Evolutionary conservation across 1,140 invertebrate species (phyloP), one percentile per base, ranked within the genome.

Genomic region (Diachasmimorpha longicaudata): DNA sequence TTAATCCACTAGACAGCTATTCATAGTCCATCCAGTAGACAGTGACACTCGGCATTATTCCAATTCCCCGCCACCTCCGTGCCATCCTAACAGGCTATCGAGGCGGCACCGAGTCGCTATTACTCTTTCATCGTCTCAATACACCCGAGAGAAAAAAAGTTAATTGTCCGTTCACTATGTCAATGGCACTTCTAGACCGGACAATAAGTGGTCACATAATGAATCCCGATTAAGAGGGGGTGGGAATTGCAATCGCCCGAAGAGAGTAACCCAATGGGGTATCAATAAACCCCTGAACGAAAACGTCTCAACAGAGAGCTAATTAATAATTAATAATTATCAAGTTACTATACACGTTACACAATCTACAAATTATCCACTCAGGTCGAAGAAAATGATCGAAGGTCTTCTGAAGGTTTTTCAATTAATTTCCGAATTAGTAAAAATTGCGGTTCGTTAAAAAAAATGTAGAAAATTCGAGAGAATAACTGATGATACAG

Each of bases 191-290:
- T 67, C 72, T 46, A 11, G 39, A 44, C 31, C 67, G 36, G 42
- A 77, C 70, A 73, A 73, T 77, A 77, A 77, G 46, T 55, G 55
- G 37, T 71, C 68, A 66, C 63, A 68, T 75, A 55, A 75, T 19
- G 48, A n/a, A 52, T 6, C 48, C 70, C 44, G 25, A 55, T 55
- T 16, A 16, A 52, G n/a, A 75, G 10, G 19, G 13, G 39, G 0
- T 63, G 25, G 25, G 48, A 77, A 72, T 77, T 77, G 52, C 58
- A 19, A 25, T 6, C 23, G 11, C 11, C 21, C 21, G 2, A 63
- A 63, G 58, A 63, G 21, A 31, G 31, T 31, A 23, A 13, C 58
- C 31, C 21, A 63, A 52, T 16, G 48, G 19, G n/a, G 58, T 2
- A 4, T 14, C 58, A 63, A 63, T 63, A 63, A 63, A 25, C 25